Evolutionary conservation across 2,113 vertebrate genomes (phyloP).

Genomic region (Eudyptes chrysolophus): DNA sequence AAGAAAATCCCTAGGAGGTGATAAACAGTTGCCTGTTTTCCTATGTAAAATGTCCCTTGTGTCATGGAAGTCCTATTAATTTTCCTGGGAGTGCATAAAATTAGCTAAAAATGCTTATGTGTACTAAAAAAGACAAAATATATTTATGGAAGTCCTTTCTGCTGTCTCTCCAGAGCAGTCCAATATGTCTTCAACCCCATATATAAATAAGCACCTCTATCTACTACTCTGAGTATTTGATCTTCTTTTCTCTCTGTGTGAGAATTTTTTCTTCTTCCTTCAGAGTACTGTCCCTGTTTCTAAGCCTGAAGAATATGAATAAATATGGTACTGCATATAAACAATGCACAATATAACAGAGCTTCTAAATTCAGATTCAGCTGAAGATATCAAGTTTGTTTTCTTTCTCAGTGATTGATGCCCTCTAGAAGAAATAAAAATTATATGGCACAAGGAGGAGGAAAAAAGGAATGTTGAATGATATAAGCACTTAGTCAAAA

Average conservation of each 20-base stretch:
- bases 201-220: not conserved
- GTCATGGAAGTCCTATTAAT: not conserved
- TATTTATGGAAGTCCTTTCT: not conserved
- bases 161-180: not conserved
- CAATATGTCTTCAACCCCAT: not conserved
- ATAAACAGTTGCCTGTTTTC: not conserved
- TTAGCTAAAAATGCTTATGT: not conserved
- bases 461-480: not conserved
- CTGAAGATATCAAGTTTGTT: not conserved
- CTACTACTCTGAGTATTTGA: not conserved
- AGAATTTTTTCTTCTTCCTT: not conserved
- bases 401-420: conserved; percentile 44
- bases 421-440: conserved; percentile 43
- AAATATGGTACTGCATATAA: not conserved
- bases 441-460: conserved; percentile 39
- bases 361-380: conserved; percentile 21
- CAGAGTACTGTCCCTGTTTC: not conserved
- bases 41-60: not conserved
- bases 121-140: not conserved
- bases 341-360: not conserved
- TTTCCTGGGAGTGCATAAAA: not conserved
- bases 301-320: not conserved
- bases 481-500: conserved; percentile 44
- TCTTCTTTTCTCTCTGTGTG: not conserved
- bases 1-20: not conserved